Evolutionary conservation across 2,113 vertebrate genomes (phyloP).

Genomic region (Apus apus): DNA sequence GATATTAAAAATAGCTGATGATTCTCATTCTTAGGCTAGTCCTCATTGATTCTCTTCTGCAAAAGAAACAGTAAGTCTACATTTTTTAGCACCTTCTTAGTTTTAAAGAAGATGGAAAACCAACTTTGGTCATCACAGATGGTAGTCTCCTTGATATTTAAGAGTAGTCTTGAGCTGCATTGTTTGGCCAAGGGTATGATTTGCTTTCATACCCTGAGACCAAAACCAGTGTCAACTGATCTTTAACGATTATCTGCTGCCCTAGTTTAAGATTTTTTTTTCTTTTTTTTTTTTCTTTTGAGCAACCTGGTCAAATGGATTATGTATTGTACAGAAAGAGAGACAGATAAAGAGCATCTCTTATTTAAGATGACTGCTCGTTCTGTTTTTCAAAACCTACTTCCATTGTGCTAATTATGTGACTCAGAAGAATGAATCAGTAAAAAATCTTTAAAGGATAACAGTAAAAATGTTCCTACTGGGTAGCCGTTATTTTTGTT

Average conservation of each 20-base stretch:
- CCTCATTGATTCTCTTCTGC: background rate
- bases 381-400: background rate
- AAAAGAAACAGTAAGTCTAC: background rate
- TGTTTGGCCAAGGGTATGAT: background rate
- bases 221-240: background rate
- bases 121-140: background rate
- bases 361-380: background rate
- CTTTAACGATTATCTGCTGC: background rate
- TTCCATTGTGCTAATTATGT: background rate
- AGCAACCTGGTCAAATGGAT: background rate
- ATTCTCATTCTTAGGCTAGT: background rate
- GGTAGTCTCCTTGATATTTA: background rate
- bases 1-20: background rate
- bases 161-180: background rate
- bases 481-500: background rate
- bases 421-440: constrained; percentile 26
- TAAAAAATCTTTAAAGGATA: background rate
- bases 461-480: background rate
- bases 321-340: background rate
- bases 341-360: background rate
- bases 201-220: background rate
- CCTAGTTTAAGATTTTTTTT: background rate
- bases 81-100: background rate
- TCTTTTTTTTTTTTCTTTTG: background rate
- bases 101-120: background rate